These are phyloP conservation scores for Urechis unicinctus DNA, from an alignment of 2,888 invertebrate species.

Conservation along the genomic window DNA sequence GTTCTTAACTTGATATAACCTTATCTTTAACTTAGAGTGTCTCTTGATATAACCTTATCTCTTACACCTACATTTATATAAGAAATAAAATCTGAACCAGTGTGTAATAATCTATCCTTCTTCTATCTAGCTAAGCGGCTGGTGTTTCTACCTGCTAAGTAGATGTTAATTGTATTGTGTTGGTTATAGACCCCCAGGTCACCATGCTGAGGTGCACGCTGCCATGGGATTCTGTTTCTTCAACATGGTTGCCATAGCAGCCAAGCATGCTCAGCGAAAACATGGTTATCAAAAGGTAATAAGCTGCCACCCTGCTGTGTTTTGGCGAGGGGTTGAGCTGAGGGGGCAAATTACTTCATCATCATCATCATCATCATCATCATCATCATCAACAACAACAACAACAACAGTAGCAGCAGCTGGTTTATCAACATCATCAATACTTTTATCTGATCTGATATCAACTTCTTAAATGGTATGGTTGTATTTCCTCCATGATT, in stretches of 20 bases:
- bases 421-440: not conserved
- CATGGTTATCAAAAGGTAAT: constrained; percentile 60
- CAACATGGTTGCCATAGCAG: constrained; percentile 80
- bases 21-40: constrained; percentile 1
- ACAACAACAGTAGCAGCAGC: not conserved
- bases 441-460: not conserved
- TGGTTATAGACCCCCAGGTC: constrained; percentile 68
- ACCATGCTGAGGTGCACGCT: constrained; percentile 72
- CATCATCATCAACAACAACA: constrained; percentile 3
- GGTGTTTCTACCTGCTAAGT: no score
- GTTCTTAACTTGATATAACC: no score
- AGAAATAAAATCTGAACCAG: no score
- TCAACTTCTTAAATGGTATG: no score
- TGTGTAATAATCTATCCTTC: not conserved
- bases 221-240: constrained; percentile 82
- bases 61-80: no score
- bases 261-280: constrained; percentile 63
- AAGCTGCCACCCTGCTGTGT: not conserved
- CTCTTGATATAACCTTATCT: constrained; percentile 1
- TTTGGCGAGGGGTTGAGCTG: not conserved
- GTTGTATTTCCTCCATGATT: not conserved
- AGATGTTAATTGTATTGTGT: no score
- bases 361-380: constrained; percentile 52
- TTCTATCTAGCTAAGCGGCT: no score
- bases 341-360: not conserved